Evolutionary conservation across 2,888 invertebrate species (phyloP).

Genomic region (Fissipunctia ypsillon): DNA sequence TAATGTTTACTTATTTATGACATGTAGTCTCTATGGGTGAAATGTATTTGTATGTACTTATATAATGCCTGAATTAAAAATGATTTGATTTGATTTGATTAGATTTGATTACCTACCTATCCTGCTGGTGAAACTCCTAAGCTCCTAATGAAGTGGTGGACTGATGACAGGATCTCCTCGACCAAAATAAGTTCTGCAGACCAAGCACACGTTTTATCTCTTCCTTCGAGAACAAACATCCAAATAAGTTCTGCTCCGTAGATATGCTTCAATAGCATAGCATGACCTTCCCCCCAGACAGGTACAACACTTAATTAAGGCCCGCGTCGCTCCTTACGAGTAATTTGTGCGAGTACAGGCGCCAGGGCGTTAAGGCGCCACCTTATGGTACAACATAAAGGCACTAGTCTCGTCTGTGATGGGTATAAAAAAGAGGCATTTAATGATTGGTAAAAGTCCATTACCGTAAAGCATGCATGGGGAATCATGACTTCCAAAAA

Average conservation of each 20-base stretch:
- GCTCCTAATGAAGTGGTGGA: neutral
- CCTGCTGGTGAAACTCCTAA: no score
- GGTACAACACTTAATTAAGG: slow-evolving; percentile 18
- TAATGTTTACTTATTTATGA: no score
- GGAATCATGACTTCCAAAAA: no score
- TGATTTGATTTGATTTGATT: no score
- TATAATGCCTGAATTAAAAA: no score
- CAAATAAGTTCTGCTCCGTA: neutral
- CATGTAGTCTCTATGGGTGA: no score
- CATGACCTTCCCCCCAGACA: neutral
- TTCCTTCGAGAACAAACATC: neutral
- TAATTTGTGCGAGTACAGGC: slow-evolving; percentile 33
- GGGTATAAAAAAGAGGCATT: neutral
- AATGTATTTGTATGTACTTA: no score
- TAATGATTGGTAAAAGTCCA: no score
- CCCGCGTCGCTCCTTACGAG: neutral
- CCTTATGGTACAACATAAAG: neutral
- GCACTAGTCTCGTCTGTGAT: slow-evolving; percentile 2
- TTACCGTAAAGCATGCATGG: no score
- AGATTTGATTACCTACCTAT: no score
- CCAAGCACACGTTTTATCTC: neutral
- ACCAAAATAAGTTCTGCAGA: neutral
- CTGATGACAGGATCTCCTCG: no score
- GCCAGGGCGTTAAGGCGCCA: slow-evolving; percentile 34
- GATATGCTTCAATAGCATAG: neutral